These are phyloP conservation scores for Drosophila yooni DNA, from an alignment of 2,888 invertebrate species.

Conservation along the genomic window DNA sequence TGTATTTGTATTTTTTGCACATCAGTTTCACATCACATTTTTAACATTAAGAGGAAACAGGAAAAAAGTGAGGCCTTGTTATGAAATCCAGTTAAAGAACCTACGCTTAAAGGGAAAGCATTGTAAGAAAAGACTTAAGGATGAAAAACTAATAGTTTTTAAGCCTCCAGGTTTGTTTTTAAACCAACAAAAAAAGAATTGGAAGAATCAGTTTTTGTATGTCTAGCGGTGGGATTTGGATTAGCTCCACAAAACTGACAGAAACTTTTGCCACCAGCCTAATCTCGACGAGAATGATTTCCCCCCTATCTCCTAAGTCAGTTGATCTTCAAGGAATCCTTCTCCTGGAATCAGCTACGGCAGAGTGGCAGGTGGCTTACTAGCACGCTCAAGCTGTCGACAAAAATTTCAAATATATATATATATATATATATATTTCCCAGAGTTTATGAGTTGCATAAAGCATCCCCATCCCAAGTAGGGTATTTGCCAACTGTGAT, in stretches of 20 bases:
- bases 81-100: too few relatives aligned
- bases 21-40: not conserved
- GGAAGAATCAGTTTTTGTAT: not conserved
- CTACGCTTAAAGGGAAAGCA: too few relatives aligned
- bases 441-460: too few relatives aligned
- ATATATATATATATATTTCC: too few relatives aligned
- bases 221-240: not conserved
- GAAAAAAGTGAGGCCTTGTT: too few relatives aligned
- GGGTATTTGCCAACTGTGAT: not conserved
- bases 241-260: not conserved
- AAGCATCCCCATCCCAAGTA: not conserved
- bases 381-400: too few relatives aligned
- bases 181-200: too few relatives aligned
- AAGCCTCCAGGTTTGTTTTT: too few relatives aligned
- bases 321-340: not conserved
- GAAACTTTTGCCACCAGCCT: not conserved
- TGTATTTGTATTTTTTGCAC: too few relatives aligned
- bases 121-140: too few relatives aligned
- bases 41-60: not conserved
- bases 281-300: not conserved
- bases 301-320: not conserved
- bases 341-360: not conserved
- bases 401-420: too few relatives aligned
- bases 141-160: too few relatives aligned
- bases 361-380: not conserved